Evolutionary conservation across 2,113 vertebrate species (phyloP).

Genomic region (Scalopus aquaticus): DNA sequence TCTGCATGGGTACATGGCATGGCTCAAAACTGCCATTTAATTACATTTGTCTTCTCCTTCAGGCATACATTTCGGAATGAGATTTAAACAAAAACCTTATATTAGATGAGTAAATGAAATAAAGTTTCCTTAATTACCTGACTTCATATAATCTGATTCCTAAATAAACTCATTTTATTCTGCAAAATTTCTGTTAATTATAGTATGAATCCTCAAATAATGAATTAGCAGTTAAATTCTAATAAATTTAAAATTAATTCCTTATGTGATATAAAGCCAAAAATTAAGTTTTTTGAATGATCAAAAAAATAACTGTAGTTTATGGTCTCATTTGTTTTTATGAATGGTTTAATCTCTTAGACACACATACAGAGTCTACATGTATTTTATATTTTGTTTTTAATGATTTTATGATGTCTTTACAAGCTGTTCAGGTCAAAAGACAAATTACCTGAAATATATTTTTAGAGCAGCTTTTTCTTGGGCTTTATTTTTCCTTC

Average conservation of each 20-base stretch:
- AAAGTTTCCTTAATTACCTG: slow-evolving; percentile 4
- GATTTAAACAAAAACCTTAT: background rate
- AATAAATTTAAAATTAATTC: slow-evolving; percentile 30
- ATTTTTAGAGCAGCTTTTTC: background rate
- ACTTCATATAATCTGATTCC: slow-evolving; percentile 21
- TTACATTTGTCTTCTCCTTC: slow-evolving; percentile 58
- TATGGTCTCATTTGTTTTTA: background rate
- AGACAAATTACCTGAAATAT: background rate
- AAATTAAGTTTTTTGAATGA: slow-evolving; percentile 30
- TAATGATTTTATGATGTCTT: background rate
- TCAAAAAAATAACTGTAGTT: background rate
- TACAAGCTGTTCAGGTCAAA: background rate
- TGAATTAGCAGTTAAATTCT: background rate
- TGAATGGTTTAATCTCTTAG: background rate
- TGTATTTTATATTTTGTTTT: background rate
- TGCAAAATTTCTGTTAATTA: background rate
- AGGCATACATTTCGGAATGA: slow-evolving; percentile 55
- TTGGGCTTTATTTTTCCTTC: background rate
- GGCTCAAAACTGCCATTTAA: slow-evolving; percentile 60
- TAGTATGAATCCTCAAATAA: background rate
- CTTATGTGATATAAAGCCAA: background rate
- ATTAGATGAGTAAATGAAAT: slow-evolving; percentile 42
- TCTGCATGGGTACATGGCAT: background rate
- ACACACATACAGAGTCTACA: background rate
- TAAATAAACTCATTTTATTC: slow-evolving; percentile 30